These are phyloP conservation scores for Spisula subtruncata DNA, from an alignment of 2,888 invertebrate species.

Conservation along the genomic window DNA sequence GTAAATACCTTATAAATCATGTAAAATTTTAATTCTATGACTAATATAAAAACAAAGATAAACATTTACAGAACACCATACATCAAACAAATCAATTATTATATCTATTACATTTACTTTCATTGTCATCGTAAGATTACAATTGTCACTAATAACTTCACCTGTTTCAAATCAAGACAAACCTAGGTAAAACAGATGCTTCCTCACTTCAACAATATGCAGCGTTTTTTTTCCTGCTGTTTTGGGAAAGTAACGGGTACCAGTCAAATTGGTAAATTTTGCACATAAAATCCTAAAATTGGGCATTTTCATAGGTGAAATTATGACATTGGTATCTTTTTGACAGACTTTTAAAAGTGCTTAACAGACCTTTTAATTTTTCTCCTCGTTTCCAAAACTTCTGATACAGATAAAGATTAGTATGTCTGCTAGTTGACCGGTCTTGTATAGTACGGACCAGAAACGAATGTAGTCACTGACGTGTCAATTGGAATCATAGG, in stretches of 20 bases:
- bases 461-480: not conserved
- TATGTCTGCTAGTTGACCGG: not conserved
- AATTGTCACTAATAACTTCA: not conserved
- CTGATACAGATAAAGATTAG: not conserved
- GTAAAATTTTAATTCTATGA: not conserved
- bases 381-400: not conserved
- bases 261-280: no score
- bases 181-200: not conserved
- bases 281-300: no score
- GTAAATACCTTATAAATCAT: not conserved
- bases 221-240: no score
- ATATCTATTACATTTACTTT: conserved; percentile 16
- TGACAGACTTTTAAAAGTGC: no score
- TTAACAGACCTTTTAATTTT: no score
- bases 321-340: no score
- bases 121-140: conserved; percentile 1
- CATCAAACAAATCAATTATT: not conserved
- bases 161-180: not conserved
- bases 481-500: no score
- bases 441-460: not conserved
- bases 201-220: no score
- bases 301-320: no score
- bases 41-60: not conserved
- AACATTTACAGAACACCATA: not conserved
- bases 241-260: no score